Base-by-base conservation (phyloP, 2,888 invertebrate species). In the Chironomus tentans region DNA sequence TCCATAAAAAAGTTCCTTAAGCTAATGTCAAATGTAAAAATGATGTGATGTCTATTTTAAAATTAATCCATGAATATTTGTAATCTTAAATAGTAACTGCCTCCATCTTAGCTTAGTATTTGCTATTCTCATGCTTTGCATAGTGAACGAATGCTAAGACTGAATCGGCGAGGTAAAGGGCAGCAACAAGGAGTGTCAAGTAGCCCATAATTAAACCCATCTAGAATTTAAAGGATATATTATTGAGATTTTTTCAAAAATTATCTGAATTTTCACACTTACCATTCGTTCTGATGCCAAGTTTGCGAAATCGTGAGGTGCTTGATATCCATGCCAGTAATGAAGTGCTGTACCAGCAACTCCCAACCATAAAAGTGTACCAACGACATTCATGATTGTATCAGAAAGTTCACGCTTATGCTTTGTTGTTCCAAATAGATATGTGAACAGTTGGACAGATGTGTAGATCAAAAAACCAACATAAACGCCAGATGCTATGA, bases 391-490 rank as follows among this genome's bases (percentile, higher is more conserved):
- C 94, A 94, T 94, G 78, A 95, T 88, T 77, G 93, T 90, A 80
- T 95, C 94, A 1, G 90, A 89, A 80, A 91, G 82, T 12, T 90
- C 90, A 78, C 94, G 88, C 84, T 93, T 93, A 81, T 93, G 92
- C 77, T 92, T 90, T 56, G 90, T 90, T 71, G 89, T 89, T 6
- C 92, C 92, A 80, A 94, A 93, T 76, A 92, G 88, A 81, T 87
- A 91, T 0, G 92, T 90, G 79, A 94, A 86, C 56, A 93, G 83
- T 70, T 92, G 90, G 0, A 91, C 92, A 2, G 88, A 85, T 0
- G 94, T 94, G 84, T 94, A 95, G 77, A 95, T 91, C 80, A 94
- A 89, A 83, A 90, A 95, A 15, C 94, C 94, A 5, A 95, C 92
- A 79, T 94, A 91, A 3, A 94, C 91, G 7, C 94, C 94, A 0